Evolutionary conservation across 2,113 vertebrate genomes (phyloP).

Genomic region (Campylomormyrus numenius): DNA sequence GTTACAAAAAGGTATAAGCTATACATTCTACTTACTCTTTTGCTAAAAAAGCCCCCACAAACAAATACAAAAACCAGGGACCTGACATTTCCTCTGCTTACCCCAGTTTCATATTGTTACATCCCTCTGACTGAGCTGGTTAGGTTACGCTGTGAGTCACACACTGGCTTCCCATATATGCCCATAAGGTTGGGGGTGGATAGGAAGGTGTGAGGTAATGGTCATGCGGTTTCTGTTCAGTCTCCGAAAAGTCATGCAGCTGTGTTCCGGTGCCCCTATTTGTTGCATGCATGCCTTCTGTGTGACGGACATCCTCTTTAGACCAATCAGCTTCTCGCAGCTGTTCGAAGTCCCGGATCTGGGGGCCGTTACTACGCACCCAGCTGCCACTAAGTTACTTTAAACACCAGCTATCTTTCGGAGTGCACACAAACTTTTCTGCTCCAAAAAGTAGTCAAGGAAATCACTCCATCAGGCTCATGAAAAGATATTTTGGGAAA

Average conservation of each 20-base stretch:
- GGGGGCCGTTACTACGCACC: background rate
- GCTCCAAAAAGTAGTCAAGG: background rate
- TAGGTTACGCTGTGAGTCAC: conserved; percentile 25
- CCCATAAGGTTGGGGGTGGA: conserved; percentile 13
- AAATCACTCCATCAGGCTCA: background rate
- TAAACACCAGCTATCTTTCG: background rate
- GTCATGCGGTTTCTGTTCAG: background rate
- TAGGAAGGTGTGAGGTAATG: background rate
- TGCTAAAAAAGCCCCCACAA: background rate
- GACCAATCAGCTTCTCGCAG: background rate
- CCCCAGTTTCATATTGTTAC: background rate
- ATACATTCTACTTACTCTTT: background rate
- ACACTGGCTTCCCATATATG: conserved; percentile 38
- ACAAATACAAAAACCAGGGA: background rate
- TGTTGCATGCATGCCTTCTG: background rate
- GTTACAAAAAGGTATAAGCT: background rate
- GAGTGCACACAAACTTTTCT: background rate
- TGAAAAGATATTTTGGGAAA: background rate
- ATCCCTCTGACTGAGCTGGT: background rate
- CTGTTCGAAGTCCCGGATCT: background rate
- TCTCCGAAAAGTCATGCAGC: background rate
- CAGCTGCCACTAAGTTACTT: background rate
- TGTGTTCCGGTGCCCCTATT: background rate
- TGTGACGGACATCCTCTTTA: background rate
- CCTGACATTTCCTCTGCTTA: background rate